These are phyloP conservation scores for Plumapathes pennacea DNA, from an alignment of 92 coral and sea anemone species.

Conservation along the genomic window DNA sequence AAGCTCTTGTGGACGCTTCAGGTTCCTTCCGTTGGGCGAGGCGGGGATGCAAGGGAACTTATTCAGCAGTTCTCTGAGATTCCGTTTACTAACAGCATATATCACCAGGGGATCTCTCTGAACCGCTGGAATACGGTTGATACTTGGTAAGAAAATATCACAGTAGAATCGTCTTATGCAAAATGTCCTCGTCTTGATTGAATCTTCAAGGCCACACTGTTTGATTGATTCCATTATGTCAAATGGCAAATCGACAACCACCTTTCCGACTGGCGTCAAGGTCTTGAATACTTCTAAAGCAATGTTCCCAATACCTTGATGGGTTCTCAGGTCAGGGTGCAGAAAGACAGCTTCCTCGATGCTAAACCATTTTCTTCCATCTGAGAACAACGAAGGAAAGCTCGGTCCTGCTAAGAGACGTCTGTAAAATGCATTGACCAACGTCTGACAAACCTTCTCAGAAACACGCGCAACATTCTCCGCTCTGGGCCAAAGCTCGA, in stretches of 20 bases:
- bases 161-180: conserved; percentile 45
- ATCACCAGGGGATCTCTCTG: conserved; percentile 48
- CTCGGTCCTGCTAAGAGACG: neutral
- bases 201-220: conserved; percentile 11
- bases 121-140: conserved; percentile 7
- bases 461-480: conserved; percentile 1
- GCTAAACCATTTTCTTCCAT: conserved; percentile 59
- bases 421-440: conserved; percentile 51
- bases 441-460: conserved; percentile 17
- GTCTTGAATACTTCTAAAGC: conserved; percentile 30
- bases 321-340: conserved; percentile 43
- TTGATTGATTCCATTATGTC: conserved; percentile 44
- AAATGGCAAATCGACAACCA: conserved; percentile 55
- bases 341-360: conserved; percentile 43
- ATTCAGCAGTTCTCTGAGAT: conserved; percentile 11
- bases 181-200: conserved; percentile 25
- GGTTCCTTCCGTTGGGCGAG: conserved; percentile 53
- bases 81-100: conserved; percentile 36
- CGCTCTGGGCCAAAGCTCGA: conserved; percentile 53
- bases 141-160: conserved; percentile 61
- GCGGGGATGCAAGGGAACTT: conserved; percentile 59
- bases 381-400: conserved; percentile 45
- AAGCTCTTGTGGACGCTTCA: conserved; percentile 57
- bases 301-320: conserved; percentile 33
- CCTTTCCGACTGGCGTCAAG: neutral